A percentile compares a stretch with the other conserved stretches of the same genome.
phyloP scores from a whole-genome alignment of 2,888 invertebrate genomes.

The Sesia bembeciformis region DNA sequence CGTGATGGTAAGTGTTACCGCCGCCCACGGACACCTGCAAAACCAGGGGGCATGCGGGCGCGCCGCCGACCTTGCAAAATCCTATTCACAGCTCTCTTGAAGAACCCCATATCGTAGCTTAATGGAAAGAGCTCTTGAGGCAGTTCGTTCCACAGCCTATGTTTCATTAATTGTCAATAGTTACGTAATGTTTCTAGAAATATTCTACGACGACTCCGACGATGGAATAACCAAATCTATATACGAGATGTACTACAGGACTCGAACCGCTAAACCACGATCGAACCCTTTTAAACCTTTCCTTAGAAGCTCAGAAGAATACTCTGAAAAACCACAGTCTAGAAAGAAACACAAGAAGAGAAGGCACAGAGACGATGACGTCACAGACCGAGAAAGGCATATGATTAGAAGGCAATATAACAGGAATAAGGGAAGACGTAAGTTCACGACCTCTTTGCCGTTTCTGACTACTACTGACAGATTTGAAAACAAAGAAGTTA shows the following conservation, averaged over 20 bases:
- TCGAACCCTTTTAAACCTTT: slow-evolving; percentile 6
- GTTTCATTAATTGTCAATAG: too few relatives aligned
- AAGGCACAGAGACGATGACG: slow-evolving; percentile 5
- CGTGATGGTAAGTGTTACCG: too few relatives aligned
- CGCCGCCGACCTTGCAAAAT: too few relatives aligned
- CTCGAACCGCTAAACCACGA: slow-evolving; percentile 7
- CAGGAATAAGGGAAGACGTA: neutral
- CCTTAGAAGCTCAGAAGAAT: slow-evolving; percentile 10
- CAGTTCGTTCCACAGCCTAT: too few relatives aligned
- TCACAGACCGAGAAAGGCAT: slow-evolving; percentile 6
- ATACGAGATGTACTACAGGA: slow-evolving; percentile 59
- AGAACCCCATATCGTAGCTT: too few relatives aligned
- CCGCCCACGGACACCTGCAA: too few relatives aligned
- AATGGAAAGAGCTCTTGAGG: too few relatives aligned
- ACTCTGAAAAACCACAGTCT: slow-evolving; percentile 7
- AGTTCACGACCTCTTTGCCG: neutral
- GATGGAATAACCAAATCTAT: slow-evolving; percentile 58
- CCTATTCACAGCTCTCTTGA: too few relatives aligned
- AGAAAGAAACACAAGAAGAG: neutral
- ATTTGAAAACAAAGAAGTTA: neutral
- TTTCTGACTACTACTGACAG: neutral
- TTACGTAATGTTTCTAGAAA: neutral
- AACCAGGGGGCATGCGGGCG: too few relatives aligned
- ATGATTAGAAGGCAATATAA: slow-evolving; percentile 7
- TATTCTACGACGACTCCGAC: slow-evolving; percentile 24